Base-by-base conservation (phyloP, 1,140 invertebrate genomes). In the Centruroides sculpturatus region DNA sequence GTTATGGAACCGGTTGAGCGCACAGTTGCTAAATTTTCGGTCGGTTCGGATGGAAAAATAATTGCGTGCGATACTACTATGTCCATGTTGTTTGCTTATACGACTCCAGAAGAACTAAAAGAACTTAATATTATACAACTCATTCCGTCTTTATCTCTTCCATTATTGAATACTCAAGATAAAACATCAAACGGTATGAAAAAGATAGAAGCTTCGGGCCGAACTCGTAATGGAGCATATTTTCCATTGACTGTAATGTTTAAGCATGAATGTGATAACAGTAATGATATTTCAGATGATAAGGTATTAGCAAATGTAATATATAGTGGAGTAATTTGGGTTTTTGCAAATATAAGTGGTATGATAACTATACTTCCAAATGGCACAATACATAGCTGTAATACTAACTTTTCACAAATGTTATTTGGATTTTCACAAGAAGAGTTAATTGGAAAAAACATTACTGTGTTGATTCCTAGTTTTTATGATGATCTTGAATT, bases 341-440 rank as follows among this genome's bases (percentile, higher is more conserved):
- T 83, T 6, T 84, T 82, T 65, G 79, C 80, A 64, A 84, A 83
- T 67, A 80, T 85, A 55, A 83, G 81, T 69, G 83, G 83, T 12
- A 71, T 85, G n/a, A 75, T 85, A 23, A 81, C 83, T 11, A 75
- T 84, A 3, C 77, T 80, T 59, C 79, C 81, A 9, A 72, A 76
- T 61, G 81, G 80, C 5, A 74, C 75, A 13, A 80, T 85, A 56
- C 78, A 81, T n/a, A 81, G 79, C 10, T 81, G 81, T 62, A 85
- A 85, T 69, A 78, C 82, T 64, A 81, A 82, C 67, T 83, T 85
- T 67, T 77, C 81, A 0, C 77, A 79, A 68, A 70, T 84, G 36
- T 78, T 83, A 12, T 83, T 83, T 69, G 82, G 83, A 7, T 83
- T 82, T 68, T 68, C 76, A 0, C 76, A 80, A 64, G 71, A 74